A percentile compares a stretch with the other conserved stretches of the same genome.
These are phyloP conservation scores for Amphiprion clarkii DNA, from an alignment of 2,797 vertebrate genomes.

Conservation along the genomic window DNA sequence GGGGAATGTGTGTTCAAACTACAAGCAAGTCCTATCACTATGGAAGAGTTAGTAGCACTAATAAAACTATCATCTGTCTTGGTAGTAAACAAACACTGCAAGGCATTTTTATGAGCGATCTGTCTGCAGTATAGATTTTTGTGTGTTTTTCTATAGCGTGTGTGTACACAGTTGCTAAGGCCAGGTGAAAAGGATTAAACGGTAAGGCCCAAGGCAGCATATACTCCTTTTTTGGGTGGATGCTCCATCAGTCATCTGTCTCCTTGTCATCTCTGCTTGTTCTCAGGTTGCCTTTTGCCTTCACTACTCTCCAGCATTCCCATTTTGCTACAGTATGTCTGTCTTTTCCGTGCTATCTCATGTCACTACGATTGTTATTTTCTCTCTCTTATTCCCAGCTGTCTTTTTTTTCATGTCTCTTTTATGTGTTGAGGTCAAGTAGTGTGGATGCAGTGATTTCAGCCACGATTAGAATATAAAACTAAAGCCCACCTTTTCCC, in stretches of 20 bases:
- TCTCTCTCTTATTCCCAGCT: constrained; percentile 13
- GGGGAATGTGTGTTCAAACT: constrained; percentile 31
- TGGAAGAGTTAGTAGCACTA: constrained; percentile 51
- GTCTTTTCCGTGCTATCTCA: constrained; percentile 12
- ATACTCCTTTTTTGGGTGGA: constrained; percentile 2
- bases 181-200: constrained; percentile 65
- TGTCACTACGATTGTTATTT: neutral
- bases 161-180: constrained; percentile 32
- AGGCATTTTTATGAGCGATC: constrained; percentile 13
- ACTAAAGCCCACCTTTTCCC: constrained; percentile 12
- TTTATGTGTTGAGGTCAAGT: constrained; percentile 57
- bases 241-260: constrained; percentile 55
- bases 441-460: constrained; percentile 42
- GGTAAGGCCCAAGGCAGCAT: constrained; percentile 44
- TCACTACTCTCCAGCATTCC: neutral
- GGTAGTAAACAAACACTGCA: constrained; percentile 25
- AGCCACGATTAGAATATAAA: constrained; percentile 39
- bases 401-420: constrained; percentile 44
- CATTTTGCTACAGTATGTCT: constrained; percentile 6
- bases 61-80: constrained; percentile 55
- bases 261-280: constrained; percentile 34
- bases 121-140: neutral
- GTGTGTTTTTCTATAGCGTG: constrained; percentile 10
- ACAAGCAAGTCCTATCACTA: constrained; percentile 25
- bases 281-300: constrained; percentile 45